phyloP scores from a whole-genome alignment of 2,797 vertebrate species.

The Gastrophryne carolinensis region DNA sequence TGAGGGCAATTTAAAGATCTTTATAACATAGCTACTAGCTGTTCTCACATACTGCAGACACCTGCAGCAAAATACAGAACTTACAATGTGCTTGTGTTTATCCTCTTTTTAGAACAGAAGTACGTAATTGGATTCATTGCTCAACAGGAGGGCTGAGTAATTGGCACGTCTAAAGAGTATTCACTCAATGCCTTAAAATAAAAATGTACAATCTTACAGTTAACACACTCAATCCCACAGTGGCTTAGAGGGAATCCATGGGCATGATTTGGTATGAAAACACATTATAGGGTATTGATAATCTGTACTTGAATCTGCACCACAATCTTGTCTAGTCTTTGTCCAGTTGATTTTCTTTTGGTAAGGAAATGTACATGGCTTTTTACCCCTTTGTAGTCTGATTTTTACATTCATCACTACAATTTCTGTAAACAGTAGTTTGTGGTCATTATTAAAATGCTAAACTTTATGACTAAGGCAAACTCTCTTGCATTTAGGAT shows the following conservation, averaged over 20 bases:
- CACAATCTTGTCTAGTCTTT: too few relatives aligned
- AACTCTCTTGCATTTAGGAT: too few relatives aligned
- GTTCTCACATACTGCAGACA: not conserved
- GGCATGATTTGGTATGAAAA: too few relatives aligned
- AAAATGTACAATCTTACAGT: not conserved
- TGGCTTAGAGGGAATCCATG: not conserved
- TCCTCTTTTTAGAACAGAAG: constrained; percentile 13
- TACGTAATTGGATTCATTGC: constrained; percentile 33
- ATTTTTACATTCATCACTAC: too few relatives aligned
- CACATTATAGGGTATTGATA: too few relatives aligned
- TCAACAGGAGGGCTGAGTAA: constrained; percentile 38
- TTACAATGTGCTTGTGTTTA: not conserved
- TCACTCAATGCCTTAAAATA: constrained; percentile 10
- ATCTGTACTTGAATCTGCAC: too few relatives aligned
- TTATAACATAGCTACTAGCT: not conserved
- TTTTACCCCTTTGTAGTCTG: too few relatives aligned
- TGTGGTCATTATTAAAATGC: too few relatives aligned
- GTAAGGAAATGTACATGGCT: too few relatives aligned
- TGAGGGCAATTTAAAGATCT: not conserved
- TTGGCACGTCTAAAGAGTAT: constrained; percentile 22
- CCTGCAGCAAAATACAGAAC: constrained; percentile 16
- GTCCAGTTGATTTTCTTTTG: too few relatives aligned
- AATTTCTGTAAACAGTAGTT: too few relatives aligned
- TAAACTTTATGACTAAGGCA: too few relatives aligned
- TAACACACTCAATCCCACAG: not conserved